phyloP scores from a whole-genome alignment of 2,113 vertebrate species.

The Blennius ocellaris region DNA sequence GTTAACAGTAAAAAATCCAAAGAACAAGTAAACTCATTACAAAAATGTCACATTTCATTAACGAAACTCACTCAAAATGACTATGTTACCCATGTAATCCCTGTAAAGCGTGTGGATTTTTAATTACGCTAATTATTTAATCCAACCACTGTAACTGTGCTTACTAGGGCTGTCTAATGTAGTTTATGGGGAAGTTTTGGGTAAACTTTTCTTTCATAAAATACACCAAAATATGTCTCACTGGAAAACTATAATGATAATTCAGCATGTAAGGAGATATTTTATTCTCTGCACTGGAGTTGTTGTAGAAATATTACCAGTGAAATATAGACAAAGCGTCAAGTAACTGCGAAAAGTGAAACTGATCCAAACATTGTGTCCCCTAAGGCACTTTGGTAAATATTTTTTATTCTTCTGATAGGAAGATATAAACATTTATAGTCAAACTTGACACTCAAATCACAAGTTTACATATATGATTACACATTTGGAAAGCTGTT shows the following conservation, averaged over 20 bases:
- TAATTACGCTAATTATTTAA: background rate
- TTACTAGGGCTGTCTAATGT: background rate
- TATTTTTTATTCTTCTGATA: constrained; percentile 1
- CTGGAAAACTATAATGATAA: background rate
- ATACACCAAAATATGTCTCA: background rate
- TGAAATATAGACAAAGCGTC: background rate
- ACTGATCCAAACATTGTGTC: constrained; percentile 29
- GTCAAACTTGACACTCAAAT: constrained; percentile 12
- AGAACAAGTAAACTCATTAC: no score
- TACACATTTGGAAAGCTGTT: background rate
- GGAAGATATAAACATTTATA: background rate
- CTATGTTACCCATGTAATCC: no score
- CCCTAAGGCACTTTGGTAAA: background rate
- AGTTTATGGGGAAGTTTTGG: background rate
- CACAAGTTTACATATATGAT: constrained; percentile 9
- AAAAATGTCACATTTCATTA: no score
- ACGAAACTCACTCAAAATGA: no score
- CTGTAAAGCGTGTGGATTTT: background rate
- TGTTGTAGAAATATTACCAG: constrained; percentile 16
- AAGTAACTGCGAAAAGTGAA: constrained; percentile 9
- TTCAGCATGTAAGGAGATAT: background rate
- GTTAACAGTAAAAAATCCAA: background rate
- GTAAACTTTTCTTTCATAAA: background rate
- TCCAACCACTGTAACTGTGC: background rate
- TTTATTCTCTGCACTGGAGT: constrained; percentile 27